phyloP scores from a whole-genome alignment of 2,888 invertebrate genomes.

The Mongoloraphidia duomilia region DNA sequence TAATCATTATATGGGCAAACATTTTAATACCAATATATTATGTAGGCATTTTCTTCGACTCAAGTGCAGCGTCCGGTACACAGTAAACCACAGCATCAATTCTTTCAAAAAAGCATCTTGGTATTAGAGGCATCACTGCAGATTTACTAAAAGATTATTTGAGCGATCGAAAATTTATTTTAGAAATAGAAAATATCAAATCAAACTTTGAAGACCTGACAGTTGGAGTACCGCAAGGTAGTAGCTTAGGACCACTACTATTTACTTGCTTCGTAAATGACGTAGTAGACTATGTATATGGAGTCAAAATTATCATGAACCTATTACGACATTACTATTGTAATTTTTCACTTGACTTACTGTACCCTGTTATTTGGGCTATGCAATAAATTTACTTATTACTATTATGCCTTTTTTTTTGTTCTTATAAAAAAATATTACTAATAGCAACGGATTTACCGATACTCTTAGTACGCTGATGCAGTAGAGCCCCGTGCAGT shows the following conservation, averaged over 20 bases:
- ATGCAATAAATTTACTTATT: no score
- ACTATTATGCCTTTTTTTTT: no score
- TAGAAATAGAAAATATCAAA: background rate
- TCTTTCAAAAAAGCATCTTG: background rate
- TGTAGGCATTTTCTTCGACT: slow-evolving; percentile 1
- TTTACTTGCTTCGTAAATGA: background rate
- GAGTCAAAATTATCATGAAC: no score
- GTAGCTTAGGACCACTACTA: background rate
- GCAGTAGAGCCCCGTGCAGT: no score
- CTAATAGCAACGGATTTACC: no score
- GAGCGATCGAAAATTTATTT: background rate
- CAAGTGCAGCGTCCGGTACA: background rate
- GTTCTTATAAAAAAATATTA: no score
- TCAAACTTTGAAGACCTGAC: background rate
- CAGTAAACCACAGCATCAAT: background rate
- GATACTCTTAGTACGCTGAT: no score
- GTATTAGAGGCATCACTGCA: background rate
- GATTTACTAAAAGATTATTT: background rate
- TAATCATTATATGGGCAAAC: no score
- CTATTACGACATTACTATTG: no score
- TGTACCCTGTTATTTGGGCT: no score
- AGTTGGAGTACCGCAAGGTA: background rate
- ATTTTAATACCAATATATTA: no score
- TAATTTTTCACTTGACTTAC: no score
- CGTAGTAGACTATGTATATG: background rate